phyloP scores from a whole-genome alignment of 2,888 invertebrate species.

The Acrobasis consociella region DNA sequence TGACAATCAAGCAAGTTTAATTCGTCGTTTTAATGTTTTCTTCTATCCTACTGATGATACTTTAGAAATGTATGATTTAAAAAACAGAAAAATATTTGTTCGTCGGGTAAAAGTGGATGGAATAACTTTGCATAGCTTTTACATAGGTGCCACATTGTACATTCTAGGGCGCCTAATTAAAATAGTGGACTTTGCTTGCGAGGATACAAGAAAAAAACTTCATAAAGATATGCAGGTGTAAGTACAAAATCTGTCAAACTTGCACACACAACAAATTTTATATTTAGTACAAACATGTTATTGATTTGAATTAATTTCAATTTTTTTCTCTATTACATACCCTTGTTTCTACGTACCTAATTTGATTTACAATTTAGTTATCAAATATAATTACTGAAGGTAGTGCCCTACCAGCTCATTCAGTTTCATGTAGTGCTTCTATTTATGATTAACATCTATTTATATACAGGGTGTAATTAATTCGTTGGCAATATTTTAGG shows the following conservation, averaged over 20 bases:
- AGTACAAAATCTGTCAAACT: conserved; percentile 36
- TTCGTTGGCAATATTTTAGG: too few species aligned
- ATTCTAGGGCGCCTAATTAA: conserved; percentile 89
- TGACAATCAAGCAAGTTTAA: conserved; percentile 89
- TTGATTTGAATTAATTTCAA: too few species aligned
- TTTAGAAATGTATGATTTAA: conserved; percentile 90
- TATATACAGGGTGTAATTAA: too few species aligned
- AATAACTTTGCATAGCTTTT: conserved; percentile 85
- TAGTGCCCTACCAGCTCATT: too few species aligned
- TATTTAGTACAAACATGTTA: too few species aligned
- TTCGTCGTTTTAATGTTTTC: conserved; percentile 89
- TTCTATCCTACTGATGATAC: conserved; percentile 90
- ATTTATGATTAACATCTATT: too few species aligned
- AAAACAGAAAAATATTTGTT: conserved; percentile 85
- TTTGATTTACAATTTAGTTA: too few species aligned
- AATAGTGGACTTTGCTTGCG: conserved; percentile 88
- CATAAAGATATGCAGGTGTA: conserved; percentile 86
- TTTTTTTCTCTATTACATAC: too few species aligned
- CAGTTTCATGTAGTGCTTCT: too few species aligned
- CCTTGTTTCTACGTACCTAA: too few species aligned
- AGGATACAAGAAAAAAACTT: conserved; percentile 84
- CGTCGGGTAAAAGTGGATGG: conserved; percentile 87
- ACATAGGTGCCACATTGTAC: conserved; percentile 87
- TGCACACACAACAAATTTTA: too few species aligned
- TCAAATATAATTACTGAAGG: too few species aligned